phyloP scores from a whole-genome alignment of 2,888 invertebrate genomes.

The Drosophila crucigera region DNA sequence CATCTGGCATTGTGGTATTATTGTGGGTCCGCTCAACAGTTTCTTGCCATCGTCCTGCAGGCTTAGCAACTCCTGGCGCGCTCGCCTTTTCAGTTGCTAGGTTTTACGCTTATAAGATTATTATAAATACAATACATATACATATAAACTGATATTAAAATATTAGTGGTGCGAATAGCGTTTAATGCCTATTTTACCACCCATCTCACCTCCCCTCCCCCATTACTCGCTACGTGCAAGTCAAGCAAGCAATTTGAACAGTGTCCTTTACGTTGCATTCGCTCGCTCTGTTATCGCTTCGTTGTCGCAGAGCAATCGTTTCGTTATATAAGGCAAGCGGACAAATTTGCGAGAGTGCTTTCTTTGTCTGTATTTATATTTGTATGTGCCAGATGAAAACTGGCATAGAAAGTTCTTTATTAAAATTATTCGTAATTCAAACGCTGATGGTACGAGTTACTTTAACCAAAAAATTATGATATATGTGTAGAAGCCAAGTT shows the following conservation, averaged over 20 bases:
- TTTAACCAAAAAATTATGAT: not conserved
- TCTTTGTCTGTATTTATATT: constrained; percentile 16
- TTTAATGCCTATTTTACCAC: constrained; percentile 17
- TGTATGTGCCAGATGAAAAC: constrained; percentile 31
- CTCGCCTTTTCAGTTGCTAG: constrained; percentile 44
- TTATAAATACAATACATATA: constrained; percentile 10
- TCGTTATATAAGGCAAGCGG: constrained; percentile 50
- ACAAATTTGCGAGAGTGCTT: constrained; percentile 33
- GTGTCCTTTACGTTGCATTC: constrained; percentile 12
- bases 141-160: constrained; percentile 7
- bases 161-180: constrained; percentile 20
- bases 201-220: constrained; percentile 9
- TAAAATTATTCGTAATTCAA: constrained; percentile 4
- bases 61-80: constrained; percentile 46
- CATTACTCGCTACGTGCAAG: constrained; percentile 13
- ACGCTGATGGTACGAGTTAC: constrained; percentile 9
- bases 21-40: constrained; percentile 61
- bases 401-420: constrained; percentile 30
- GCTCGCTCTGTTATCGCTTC: constrained; percentile 1
- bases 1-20: constrained; percentile 14
- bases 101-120: constrained; percentile 33
- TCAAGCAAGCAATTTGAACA: constrained; percentile 8
- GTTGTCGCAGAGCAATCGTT: constrained; percentile 15
- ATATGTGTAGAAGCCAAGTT: not conserved
- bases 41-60: constrained; percentile 62